These are phyloP conservation scores for Bombus confusus DNA, from an alignment of 1,140 invertebrate species.

Conservation along the genomic window DNA sequence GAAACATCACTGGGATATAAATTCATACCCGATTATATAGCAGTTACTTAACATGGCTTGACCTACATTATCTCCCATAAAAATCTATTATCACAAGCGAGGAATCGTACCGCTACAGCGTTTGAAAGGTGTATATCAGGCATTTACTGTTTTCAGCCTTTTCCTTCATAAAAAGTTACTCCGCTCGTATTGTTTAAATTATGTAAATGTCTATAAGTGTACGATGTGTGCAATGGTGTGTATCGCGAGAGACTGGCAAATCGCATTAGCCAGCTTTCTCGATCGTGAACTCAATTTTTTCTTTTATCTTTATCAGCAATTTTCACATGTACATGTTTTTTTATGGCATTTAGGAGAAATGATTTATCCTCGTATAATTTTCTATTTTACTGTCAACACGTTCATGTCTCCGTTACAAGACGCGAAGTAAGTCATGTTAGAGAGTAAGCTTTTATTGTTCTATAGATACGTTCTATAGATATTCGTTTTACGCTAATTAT, in stretches of 20 bases:
- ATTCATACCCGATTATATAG: neutral
- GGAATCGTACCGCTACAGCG: neutral
- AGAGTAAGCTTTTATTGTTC: neutral
- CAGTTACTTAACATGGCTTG: neutral
- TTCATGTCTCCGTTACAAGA: neutral
- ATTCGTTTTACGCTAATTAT: too few relatives aligned
- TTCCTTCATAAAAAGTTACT: conserved; percentile 23
- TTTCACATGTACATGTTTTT: neutral
- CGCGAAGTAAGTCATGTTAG: neutral
- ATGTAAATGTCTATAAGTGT: neutral
- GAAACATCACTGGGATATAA: neutral
- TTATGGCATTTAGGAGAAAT: neutral
- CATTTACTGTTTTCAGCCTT: conserved; percentile 4
- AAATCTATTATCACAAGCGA: neutral
- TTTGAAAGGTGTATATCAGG: conserved; percentile 13
- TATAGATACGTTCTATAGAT: neutral
- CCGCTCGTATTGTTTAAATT: neutral
- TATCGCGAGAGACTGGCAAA: conserved; percentile 22
- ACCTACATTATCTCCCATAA: neutral
- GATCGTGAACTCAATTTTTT: neutral
- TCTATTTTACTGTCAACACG: neutral
- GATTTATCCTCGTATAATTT: neutral
- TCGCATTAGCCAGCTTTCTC: conserved; percentile 31
- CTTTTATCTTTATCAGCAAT: neutral
- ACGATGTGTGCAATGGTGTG: neutral